phyloP scores from a whole-genome alignment of 2,113 vertebrate genomes.

The Mystacornis crossleyi region DNA sequence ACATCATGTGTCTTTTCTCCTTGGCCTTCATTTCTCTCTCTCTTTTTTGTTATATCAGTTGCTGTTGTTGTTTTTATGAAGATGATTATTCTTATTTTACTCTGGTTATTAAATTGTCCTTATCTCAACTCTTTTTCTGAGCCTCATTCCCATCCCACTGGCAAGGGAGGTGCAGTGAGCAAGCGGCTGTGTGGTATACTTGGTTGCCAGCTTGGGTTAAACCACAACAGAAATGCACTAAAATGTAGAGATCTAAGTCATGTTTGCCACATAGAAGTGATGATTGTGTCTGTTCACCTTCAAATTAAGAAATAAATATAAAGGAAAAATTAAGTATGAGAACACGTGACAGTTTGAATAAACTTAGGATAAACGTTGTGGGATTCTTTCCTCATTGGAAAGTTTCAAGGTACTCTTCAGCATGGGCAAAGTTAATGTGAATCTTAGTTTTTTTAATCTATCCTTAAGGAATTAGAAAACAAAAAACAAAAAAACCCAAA shows the following conservation, averaged over 20 bases:
- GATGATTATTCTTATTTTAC: neutral
- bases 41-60: neutral
- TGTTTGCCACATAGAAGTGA: neutral
- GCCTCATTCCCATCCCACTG: neutral
- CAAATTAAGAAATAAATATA: neutral
- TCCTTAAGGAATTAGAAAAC: neutral
- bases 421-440: neutral
- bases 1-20: neutral
- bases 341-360: neutral
- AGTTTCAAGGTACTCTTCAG: neutral
- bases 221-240: neutral
- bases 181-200: neutral
- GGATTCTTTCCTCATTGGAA: neutral
- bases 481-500: neutral
- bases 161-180: neutral
- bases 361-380: neutral
- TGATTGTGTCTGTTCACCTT: neutral
- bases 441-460: neutral
- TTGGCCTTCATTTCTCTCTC: neutral
- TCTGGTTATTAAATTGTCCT: neutral
- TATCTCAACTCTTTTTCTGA: neutral
- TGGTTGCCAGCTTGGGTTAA: neutral
- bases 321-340: neutral
- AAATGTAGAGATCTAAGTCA: neutral
- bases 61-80: neutral